A percentile compares a stretch with the other conserved stretches of the same genome.
phyloP scores from a whole-genome alignment of 2,113 vertebrate genomes.

The Tauraco erythrolophus region DNA sequence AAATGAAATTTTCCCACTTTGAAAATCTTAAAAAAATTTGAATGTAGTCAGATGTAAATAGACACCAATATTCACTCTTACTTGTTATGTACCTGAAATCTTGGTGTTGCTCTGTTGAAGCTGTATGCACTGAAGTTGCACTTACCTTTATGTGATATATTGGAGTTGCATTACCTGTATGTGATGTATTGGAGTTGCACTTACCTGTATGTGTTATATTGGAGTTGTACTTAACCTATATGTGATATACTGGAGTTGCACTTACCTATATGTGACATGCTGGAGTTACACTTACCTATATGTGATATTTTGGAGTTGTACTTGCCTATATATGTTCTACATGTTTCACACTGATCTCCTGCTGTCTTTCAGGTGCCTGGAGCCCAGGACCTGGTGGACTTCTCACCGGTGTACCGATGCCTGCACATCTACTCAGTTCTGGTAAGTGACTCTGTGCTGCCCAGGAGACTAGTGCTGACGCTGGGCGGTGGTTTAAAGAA shows the following conservation, averaged over 20 bases:
- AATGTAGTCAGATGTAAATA: too few relatives aligned
- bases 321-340: too few relatives aligned
- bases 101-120: too few relatives aligned
- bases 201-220: accelerated
- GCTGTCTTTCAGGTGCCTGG: constrained; percentile 83
- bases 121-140: accelerated
- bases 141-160: accelerated
- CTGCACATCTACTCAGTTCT: constrained; percentile 94
- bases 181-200: background rate
- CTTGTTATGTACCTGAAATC: background rate
- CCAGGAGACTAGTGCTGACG: accelerated
- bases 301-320: background rate
- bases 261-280: background rate
- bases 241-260: background rate
- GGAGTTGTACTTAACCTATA: accelerated
- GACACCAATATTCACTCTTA: too few relatives aligned
- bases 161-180: accelerated
- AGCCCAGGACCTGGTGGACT: constrained; percentile 96
- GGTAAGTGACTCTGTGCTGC: constrained; percentile 75
- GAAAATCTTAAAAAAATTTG: accelerated
- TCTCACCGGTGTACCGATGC: constrained; percentile 96
- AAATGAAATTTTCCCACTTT: background rate
- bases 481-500: background rate
- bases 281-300: background rate
- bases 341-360: background rate